A percentile compares a stretch with the other conserved stretches of the same genome.
Conservation (phyloP, 2,888 invertebrate genomes). For the Mimas tiliae region DNA sequence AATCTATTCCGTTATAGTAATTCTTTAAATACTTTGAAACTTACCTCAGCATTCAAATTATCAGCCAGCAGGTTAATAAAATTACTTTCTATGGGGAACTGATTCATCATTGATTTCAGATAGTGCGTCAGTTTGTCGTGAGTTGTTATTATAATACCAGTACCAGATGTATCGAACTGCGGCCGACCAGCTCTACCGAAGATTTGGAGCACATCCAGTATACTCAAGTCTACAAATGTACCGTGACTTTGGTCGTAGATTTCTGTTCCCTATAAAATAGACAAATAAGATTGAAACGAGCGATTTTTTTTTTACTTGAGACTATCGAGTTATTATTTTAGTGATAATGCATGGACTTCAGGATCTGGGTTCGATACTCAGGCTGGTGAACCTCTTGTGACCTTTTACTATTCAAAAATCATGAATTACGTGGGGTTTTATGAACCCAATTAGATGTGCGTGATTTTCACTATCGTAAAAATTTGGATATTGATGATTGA, state of each 20-base stretch:
- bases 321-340: no score
- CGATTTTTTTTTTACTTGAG: no score
- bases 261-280: slow-evolving; percentile 92
- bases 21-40: slow-evolving; percentile 19
- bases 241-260: slow-evolving; percentile 98
- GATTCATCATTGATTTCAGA: slow-evolving; percentile 96
- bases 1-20: no score
- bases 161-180: slow-evolving; percentile 97
- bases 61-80: slow-evolving; percentile 96
- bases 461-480: no score
- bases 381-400: no score
- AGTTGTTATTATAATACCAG: slow-evolving; percentile 97
- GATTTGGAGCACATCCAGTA: slow-evolving; percentile 98
- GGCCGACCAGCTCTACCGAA: slow-evolving; percentile 99
- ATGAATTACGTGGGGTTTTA: no score
- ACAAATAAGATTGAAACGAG: background rate
- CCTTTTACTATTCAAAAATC: no score
- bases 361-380: no score
- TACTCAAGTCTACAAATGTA: slow-evolving; percentile 96
- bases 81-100: slow-evolving; percentile 99
- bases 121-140: slow-evolving; percentile 97
- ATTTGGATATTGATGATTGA: no score
- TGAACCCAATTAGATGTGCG: no score
- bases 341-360: no score
- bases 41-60: slow-evolving; percentile 98